These are phyloP conservation scores for Crenichthys baileyi DNA, from an alignment of 2,797 vertebrate genomes.

Conservation along the genomic window DNA sequence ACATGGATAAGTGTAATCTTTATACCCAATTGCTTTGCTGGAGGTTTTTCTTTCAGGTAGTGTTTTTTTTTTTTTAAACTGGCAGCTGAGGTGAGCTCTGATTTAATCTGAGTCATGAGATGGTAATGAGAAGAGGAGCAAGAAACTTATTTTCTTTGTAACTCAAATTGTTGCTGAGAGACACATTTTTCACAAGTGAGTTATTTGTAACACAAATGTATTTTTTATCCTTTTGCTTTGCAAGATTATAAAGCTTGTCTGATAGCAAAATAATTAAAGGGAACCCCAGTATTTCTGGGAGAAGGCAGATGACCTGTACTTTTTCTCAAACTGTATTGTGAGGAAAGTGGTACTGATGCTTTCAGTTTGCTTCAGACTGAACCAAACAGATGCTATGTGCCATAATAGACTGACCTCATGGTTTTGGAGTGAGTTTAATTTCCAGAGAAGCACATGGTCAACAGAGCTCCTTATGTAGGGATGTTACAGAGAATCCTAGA, in stretches of 20 bases:
- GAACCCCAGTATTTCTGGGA: background rate
- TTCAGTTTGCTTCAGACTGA: background rate
- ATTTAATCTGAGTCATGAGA: background rate
- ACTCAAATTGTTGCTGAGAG: background rate
- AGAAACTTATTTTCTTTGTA: background rate
- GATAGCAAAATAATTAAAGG: background rate
- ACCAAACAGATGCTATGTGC: background rate
- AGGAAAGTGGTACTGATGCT: background rate
- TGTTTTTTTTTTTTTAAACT: background rate
- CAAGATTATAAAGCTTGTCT: background rate
- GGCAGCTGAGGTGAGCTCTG: background rate
- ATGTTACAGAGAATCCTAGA: background rate
- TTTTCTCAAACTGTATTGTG: background rate
- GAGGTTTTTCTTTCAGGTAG: background rate
- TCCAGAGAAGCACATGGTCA: background rate
- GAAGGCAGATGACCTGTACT: background rate
- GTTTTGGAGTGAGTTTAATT: background rate
- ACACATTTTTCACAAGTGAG: background rate
- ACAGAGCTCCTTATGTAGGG: background rate
- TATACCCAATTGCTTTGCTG: background rate
- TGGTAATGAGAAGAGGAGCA: background rate
- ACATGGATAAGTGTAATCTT: background rate
- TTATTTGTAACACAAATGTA: background rate
- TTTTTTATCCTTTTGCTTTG: background rate
- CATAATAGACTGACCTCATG: background rate